Evolutionary conservation across 1,140 invertebrate species (phyloP), one percentile per base, ranked within the genome.

Genomic region (Stegodyphus mimosarum): DNA sequence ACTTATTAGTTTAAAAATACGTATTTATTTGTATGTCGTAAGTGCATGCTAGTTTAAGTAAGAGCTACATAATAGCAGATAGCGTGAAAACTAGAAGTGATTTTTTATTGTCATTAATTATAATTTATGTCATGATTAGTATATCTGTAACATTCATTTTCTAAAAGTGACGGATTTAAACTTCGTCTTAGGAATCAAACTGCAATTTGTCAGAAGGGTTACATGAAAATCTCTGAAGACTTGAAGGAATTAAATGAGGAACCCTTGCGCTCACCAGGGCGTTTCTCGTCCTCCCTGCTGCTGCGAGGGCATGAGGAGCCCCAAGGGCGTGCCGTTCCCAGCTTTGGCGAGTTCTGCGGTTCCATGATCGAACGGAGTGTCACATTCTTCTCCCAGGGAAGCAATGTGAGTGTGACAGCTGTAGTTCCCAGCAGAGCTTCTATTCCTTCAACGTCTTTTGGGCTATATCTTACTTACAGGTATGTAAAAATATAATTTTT

Each of bases 321-420:
- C 4, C 0, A 17, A 13, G 53, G 75, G 6, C 49, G 52, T 11
- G 17, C 48, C 6, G 13, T 17, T 18, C 87, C 86, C 6, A 52
- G 79, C 13, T 87, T 87, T n/a, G 87, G 87, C 6, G 66, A 86
- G n/a, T 88, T 88, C 66, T 88, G 87, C 18, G 87, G 87, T 0
- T 74, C 88, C 11, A 85, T 88, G 86, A 78, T 83, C 9, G 87
- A 83, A 49, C 60, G 87, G n/a, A 87, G 83, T 55, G 87, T 86
- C 64, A 87, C 83, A 15, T 88, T 86, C 67, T 88, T 87, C 75
- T 87, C 86, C 6, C 80, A 87, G 69, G 51, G 83, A 6, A 87
- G 73, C 48, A 88, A 88, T 52, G 87, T 88, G 49, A 88, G 79
- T 49, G 78, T 87, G 3, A 76, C 63, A 9, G 83, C 87, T n/a